These are phyloP conservation scores for Hipposideros armiger DNA, from an alignment of 2,113 vertebrate species.

Conservation along the genomic window DNA sequence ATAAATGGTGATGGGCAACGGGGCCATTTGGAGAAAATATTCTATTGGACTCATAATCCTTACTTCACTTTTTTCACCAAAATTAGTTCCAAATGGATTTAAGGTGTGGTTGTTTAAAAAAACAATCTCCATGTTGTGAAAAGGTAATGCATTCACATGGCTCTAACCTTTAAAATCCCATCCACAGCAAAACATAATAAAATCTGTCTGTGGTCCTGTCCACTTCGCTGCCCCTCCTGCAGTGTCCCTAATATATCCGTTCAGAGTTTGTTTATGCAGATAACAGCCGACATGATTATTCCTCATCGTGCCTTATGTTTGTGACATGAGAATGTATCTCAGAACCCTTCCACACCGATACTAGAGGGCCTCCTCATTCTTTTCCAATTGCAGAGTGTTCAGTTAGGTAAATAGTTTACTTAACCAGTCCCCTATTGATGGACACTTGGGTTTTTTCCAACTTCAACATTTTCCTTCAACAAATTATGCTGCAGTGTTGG, in stretches of 20 bases:
- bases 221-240: neutral
- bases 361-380: neutral
- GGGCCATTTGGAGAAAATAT: neutral
- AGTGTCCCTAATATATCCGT: neutral
- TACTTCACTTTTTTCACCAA: neutral
- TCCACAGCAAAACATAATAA: neutral
- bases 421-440: neutral
- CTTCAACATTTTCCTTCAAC: constrained; percentile 47
- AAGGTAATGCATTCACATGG: neutral
- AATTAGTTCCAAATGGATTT: constrained; percentile 15
- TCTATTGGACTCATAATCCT: neutral
- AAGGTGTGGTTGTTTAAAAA: neutral
- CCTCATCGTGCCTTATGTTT: neutral
- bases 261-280: neutral
- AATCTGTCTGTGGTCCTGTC: neutral
- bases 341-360: neutral
- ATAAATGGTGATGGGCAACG: neutral
- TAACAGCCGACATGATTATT: neutral
- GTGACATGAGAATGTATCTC: neutral
- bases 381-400: neutral
- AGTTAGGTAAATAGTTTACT: neutral
- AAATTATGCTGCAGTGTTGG: neutral
- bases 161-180: neutral
- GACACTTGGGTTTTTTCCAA: neutral
- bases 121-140: neutral